Percentiles rank a stretch among this genome's conserved stretches.
Evolutionary conservation across 2,888 invertebrate genomes (phyloP).

Genomic region (Drosophila yooni): DNA sequence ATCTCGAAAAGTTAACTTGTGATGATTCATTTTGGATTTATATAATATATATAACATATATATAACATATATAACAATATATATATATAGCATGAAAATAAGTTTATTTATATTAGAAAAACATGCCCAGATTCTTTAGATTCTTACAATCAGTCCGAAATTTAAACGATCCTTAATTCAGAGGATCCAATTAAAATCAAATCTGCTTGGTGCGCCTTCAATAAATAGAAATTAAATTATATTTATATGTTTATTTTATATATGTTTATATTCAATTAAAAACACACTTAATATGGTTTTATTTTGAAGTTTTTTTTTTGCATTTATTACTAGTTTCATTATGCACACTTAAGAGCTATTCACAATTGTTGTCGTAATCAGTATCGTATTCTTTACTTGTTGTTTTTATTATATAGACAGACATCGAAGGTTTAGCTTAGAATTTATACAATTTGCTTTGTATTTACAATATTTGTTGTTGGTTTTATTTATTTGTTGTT

Average conservation of each 20-base stretch:
- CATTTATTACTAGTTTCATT: constrained; percentile 69
- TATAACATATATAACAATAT: too few species aligned
- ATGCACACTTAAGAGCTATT: constrained; percentile 76
- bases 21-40: neutral
- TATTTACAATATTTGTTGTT: constrained; percentile 57
- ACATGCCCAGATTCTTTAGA: too few species aligned
- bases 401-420: constrained; percentile 46
- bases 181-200: too few species aligned
- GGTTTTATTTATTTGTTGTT: constrained; percentile 24
- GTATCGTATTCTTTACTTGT: constrained; percentile 50
- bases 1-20: neutral
- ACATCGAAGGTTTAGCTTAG: constrained; percentile 56
- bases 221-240: neutral
- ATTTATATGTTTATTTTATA: neutral
- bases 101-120: too few species aligned
- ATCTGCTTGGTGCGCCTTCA: neutral
- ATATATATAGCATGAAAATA: too few species aligned
- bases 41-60: too few species aligned
- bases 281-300: constrained; percentile 27
- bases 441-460: constrained; percentile 58
- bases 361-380: constrained; percentile 68
- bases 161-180: neutral
- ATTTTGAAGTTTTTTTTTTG: constrained; percentile 26
- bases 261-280: constrained; percentile 3
- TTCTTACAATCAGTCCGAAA: neutral